Evolutionary conservation across 2,888 invertebrate genomes (phyloP).

Genomic region (Cotesia congregata): DNA sequence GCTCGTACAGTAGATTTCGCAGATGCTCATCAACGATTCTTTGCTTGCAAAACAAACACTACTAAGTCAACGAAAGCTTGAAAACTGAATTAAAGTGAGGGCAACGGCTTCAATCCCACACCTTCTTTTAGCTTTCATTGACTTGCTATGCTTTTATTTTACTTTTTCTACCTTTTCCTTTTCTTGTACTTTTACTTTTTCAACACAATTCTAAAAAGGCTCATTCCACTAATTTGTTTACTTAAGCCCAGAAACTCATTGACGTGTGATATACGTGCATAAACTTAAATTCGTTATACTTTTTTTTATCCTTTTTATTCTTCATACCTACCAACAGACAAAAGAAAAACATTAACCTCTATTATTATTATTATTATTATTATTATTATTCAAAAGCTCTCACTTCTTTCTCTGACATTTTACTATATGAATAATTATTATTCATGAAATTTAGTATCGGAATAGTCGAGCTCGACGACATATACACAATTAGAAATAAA

Average conservation of each 20-base stretch:
- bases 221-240: conserved; percentile 49
- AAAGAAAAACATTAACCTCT: too few relatives aligned
- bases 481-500: too few relatives aligned
- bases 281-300: conserved; percentile 18
- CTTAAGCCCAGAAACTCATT: conserved; percentile 23
- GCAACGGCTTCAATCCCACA: conserved; percentile 46
- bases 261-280: conserved; percentile 40
- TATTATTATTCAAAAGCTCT: too few relatives aligned
- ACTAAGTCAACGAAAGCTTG: conserved; percentile 52
- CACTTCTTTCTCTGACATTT: too few relatives aligned
- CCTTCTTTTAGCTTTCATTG: conserved; percentile 27
- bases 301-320: neutral
- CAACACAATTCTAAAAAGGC: conserved; percentile 1
- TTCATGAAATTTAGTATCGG: too few relatives aligned
- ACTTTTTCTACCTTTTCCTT: conserved; percentile 24
- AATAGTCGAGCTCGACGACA: too few relatives aligned
- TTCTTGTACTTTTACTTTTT: neutral
- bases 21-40: conserved; percentile 56
- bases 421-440: too few relatives aligned
- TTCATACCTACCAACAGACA: too few relatives aligned
- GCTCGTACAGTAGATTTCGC: conserved; percentile 50
- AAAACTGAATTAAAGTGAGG: conserved; percentile 51
- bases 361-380: too few relatives aligned
- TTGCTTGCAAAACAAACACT: conserved; percentile 60
- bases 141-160: conserved; percentile 34